Conservation (phyloP, 1,140 invertebrate genomes). For the Lucilia sericata region DNA sequence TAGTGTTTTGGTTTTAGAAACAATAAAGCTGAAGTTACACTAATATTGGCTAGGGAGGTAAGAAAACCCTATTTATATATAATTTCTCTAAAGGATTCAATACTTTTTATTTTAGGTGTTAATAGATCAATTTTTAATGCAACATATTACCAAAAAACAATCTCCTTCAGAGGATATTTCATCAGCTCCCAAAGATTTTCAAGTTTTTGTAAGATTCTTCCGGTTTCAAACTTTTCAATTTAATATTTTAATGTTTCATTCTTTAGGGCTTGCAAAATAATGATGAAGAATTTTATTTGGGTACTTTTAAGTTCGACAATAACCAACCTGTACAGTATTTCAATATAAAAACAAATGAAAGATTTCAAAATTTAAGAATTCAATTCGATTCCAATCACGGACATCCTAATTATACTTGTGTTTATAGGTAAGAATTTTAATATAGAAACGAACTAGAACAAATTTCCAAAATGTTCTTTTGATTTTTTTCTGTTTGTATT, state of each 20-base stretch:
- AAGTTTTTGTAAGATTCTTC: constrained; percentile 53
- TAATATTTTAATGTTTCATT: background rate
- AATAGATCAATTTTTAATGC: constrained; percentile 53
- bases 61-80: background rate
- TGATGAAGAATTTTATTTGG: constrained; percentile 29
- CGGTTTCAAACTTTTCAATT: too few species aligned
- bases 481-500: too few species aligned
- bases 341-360: background rate
- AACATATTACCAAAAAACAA: constrained; percentile 55
- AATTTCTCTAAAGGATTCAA: background rate
- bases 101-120: constrained; percentile 47
- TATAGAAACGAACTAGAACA: too few species aligned
- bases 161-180: constrained; percentile 51
- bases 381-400: constrained; percentile 48
- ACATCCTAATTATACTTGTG: constrained; percentile 47
- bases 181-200: constrained; percentile 61
- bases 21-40: constrained; percentile 47
- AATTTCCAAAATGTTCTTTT: too few species aligned
- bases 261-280: background rate
- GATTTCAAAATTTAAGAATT: constrained; percentile 29
- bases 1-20: constrained; percentile 55
- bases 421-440: constrained; percentile 48
- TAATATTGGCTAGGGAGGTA: constrained; percentile 53
- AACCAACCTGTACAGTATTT: constrained; percentile 11
- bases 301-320: constrained; percentile 34